Base-by-base conservation (phyloP, 1,140 invertebrate genomes). In the Atta colombica region DNA sequence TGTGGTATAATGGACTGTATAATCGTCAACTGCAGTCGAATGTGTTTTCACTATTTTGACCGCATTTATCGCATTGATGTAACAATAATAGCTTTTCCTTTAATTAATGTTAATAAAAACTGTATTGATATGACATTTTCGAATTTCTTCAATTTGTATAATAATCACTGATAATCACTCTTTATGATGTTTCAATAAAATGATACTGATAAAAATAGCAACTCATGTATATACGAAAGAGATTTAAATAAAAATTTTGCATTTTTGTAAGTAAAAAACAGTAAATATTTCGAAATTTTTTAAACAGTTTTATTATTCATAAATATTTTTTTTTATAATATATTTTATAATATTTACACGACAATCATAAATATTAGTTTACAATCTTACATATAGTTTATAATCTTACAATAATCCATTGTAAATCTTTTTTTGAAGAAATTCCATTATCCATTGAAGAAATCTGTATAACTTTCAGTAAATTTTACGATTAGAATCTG, bases 401-500 rank as follows among this genome's bases (percentile, higher is more conserved):
- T 69, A 45, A 25, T 69, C 3, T 21, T 75, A 39, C 25, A 25
- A 25, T 45, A 60, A 60, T 21, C 16, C 16, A 31, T 31, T 18
- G 12, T 58, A 7, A 74, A 39, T 21, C 25, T 58, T 12, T 60
- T 6, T 74, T 58, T 2, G 8, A 75, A 10, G 8, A 78, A 78
- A 31, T 35, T 65, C 12, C 3, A 6, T 65, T 49, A 31, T 21
- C 21, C 21, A 21, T 65, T 21, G 7, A 49, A 8, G 49, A 25
- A 74, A 16, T 51, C 55, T n/a, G 1, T 66, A 65, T 1, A 78
- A 55, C 0, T 18, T 53, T 58, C 7, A 10, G 2, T 58, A 58
- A 58, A 71, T 45, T 63, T n/a, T 45, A 61, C 10, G 28, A 35
- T 35, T 55, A 10, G n/a, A 82, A 58, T 82, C 53, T 58, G 16